Conservation (phyloP, 2,888 invertebrate genomes). For the Morpho helenor region DNA sequence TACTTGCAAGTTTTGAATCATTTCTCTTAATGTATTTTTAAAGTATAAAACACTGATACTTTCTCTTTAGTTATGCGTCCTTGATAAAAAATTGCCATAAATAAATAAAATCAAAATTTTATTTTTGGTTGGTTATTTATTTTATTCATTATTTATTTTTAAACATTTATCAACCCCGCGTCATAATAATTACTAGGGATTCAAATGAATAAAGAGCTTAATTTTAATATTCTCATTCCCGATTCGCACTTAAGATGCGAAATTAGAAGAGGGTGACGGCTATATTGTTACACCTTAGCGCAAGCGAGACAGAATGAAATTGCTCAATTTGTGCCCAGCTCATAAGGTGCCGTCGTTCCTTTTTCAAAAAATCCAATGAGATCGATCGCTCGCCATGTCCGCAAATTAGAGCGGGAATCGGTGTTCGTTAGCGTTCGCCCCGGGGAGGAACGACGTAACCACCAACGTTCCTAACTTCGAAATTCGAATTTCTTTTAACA, state of each 20-base stretch:
- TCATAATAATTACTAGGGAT: conserved; percentile 18
- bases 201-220: conserved; percentile 43
- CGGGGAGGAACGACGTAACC: conserved; percentile 38
- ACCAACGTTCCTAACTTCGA: conserved; percentile 24
- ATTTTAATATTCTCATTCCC: conserved; percentile 55
- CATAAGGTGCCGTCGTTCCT: conserved; percentile 63
- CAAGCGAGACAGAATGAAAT: conserved; percentile 63
- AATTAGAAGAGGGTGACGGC: conserved; percentile 34
- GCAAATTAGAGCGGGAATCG: conserved; percentile 77
- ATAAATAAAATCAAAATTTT: too few species aligned
- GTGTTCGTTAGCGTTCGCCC: conserved; percentile 60
- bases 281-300: conserved; percentile 35
- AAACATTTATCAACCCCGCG: conserved; percentile 17
- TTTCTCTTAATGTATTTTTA: too few species aligned
- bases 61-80: too few species aligned
- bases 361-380: conserved; percentile 76
- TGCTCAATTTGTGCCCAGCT: conserved; percentile 74
- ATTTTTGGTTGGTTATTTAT: too few species aligned
- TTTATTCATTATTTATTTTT: too few species aligned
- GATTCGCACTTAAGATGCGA: conserved; percentile 39
- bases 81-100: too few species aligned
- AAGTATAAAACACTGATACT: too few species aligned
- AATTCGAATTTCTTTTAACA: conserved; percentile 31
- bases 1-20: too few species aligned
- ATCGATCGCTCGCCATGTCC: conserved; percentile 76